Evolutionary conservation across 2,888 invertebrate genomes (phyloP).

Genomic region (Pheosia tremula): DNA sequence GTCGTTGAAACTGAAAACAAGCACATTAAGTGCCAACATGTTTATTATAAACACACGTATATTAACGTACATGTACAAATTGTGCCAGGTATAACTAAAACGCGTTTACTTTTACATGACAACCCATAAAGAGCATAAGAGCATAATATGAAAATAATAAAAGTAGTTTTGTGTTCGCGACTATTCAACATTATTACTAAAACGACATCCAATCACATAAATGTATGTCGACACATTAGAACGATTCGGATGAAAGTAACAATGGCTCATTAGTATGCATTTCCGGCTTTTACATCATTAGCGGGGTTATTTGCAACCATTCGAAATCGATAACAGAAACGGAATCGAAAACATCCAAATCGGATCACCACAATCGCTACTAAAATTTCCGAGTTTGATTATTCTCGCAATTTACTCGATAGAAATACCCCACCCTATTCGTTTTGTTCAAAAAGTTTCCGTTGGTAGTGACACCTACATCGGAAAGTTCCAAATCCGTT

Average conservation of each 20-base stretch:
- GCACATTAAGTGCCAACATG: conserved; percentile 28
- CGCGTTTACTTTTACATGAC: conserved; percentile 11
- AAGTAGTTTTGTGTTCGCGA: conserved; percentile 36
- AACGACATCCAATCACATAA: conserved; percentile 50
- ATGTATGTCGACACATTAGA: conserved; percentile 51
- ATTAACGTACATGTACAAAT: conserved; percentile 33
- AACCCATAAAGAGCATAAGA: background rate
- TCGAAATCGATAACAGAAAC: too few relatives aligned
- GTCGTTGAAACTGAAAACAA: conserved; percentile 41
- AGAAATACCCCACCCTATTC: too few relatives aligned
- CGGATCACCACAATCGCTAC: too few relatives aligned
- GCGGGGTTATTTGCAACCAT: too few relatives aligned
- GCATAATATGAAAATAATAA: background rate
- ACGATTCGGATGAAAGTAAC: conserved; percentile 61
- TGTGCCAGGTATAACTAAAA: conserved; percentile 15
- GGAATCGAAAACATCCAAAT: too few relatives aligned
- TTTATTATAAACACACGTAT: conserved; percentile 22
- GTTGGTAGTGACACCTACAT: too few relatives aligned
- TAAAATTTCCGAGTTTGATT: too few relatives aligned
- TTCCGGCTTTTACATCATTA: conserved; percentile 67
- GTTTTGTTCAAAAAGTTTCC: too few relatives aligned
- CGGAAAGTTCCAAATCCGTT: too few relatives aligned
- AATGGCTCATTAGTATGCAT: conserved; percentile 68
- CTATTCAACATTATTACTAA: conserved; percentile 36
- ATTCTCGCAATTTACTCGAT: too few relatives aligned